Base-by-base conservation (phyloP, 2,888 invertebrate species). In the Tetragonula carbonaria region DNA sequence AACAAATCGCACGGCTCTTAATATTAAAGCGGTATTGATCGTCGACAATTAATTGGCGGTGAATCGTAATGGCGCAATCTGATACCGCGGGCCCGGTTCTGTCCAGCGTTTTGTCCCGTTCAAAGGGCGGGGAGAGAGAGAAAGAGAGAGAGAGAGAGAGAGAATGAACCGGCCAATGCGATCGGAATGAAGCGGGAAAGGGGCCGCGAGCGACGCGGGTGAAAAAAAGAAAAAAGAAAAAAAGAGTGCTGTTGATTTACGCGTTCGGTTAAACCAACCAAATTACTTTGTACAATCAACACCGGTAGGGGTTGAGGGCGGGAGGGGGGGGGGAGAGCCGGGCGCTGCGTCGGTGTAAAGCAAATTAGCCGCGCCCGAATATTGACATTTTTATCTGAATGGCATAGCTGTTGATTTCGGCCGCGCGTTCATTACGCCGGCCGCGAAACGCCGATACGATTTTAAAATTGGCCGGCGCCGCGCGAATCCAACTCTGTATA, bases 221-320 rank as follows among this genome's bases (percentile, higher is more conserved):
- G 68, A 70, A 87, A 80, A 18, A 53, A 18, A 18, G 0, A 18
- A 53, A 13, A 2, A 53, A 8, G 18, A 4, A 28, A 62, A 62
- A 62, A 62, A 62, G 21, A 53, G 0, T 3, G 21, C 85, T 89
- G 87, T 90, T 90, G 89, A 90, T 90, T 90, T 87, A 86, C 90
- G 84, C 74, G 89, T 80, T 45, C 87, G 86, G 86, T 89, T 87
- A 89, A 90, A 89, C 86, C 87, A 90, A 90, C 90, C 82, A 84
- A 90, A 90, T 90, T 90, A 90, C 90, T 90, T 89, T 88, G 90
- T 85, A 90, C 90, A 87, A 90, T 90, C 89, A 89, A 88, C 89
- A 85, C 82, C 13, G 59, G 33, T 33, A 33, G 33, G 33, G 33
- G 3, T 33, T 3, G 33, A 0, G 33, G 33, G 3, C 2, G 33